Evolutionary conservation across 2,113 vertebrate genomes (phyloP), one percentile per base, ranked within the genome.

Genomic region (Jacana jacana): DNA sequence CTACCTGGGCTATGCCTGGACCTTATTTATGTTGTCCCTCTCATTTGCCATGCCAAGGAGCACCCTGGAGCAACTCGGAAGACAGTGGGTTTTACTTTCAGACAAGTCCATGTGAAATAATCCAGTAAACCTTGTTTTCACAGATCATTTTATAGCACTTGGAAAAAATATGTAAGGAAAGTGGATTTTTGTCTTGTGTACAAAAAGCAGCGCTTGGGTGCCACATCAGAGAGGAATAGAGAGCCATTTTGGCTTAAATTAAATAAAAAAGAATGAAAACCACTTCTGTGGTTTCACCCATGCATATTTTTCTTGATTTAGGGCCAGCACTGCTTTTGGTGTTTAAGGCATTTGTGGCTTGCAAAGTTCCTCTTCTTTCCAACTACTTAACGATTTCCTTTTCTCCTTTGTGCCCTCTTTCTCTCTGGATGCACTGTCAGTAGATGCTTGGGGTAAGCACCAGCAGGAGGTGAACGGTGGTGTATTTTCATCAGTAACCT

Each of bases 51-150:
- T 57, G 44, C 46, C 44, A 40, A 42, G 44, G 14, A 70, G 20
- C 23, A 35, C 11, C 44, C 40, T 19, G 31, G 24, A 48, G 11
- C 4, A 0, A 9, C 64, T 63, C 0, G 0, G 18, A 24, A 82
- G 42, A 49, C 42, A 12, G 40, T 17, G 54, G 39, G 20, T 11
- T 57, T 91, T 80, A 10, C 52, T 92, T 63, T 51, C 23, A 30
- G 66, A 68, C 44, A 86, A 76, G 58, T 72, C 33, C 31, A 6
- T n/a, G 80, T 54, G 77, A 91, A 83, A 80, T 68, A 88, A 92
- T 71, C 61, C 76, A 80, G 57, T 31, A 82, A 86, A 83, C 80
- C 63, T 80, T 75, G 77, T 88, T 92, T 88, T 88, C 76, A 80
- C 68, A 69, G n/a, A 25, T 78, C 42, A 22, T 89, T 91, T 83